Percentiles rank a stretch among this genome's conserved stretches.
phyloP scores from a whole-genome alignment of 2,113 vertebrate genomes.

The Nothoprocta pentlandii region DNA sequence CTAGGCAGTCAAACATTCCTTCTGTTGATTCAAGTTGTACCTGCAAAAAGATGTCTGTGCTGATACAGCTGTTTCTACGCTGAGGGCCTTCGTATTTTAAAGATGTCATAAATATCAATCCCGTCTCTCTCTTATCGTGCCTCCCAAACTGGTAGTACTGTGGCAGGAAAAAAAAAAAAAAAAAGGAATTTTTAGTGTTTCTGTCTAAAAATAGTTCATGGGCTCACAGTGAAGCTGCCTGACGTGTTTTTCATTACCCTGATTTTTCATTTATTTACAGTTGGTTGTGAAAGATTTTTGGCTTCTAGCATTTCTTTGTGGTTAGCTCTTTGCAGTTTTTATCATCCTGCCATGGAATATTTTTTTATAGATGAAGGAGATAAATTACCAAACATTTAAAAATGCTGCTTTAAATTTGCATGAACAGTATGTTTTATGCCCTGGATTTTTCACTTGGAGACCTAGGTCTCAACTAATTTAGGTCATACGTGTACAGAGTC shows the following conservation, averaged over 20 bases:
- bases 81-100: background rate
- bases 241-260: background rate
- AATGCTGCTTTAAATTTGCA: background rate
- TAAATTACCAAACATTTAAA: background rate
- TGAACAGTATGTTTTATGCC: background rate
- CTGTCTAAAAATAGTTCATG: slow-evolving; percentile 22
- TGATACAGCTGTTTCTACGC: background rate
- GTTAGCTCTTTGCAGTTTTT: slow-evolving; percentile 4
- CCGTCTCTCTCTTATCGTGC: background rate
- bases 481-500: background rate
- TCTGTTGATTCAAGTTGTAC: background rate
- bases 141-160: background rate
- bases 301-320: background rate
- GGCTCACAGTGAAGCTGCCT: background rate
- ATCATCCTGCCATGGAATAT: background rate
- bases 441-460: background rate
- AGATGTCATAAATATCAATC: background rate
- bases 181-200: background rate
- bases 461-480: background rate
- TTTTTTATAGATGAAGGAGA: background rate
- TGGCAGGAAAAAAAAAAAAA: background rate
- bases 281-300: slow-evolving; percentile 40
- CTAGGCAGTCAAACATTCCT: background rate
- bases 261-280: slow-evolving; percentile 32
- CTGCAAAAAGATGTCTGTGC: background rate